Evolutionary conservation across 2,888 invertebrate genomes (phyloP).

Genomic region (Acanthopleura granulata): DNA sequence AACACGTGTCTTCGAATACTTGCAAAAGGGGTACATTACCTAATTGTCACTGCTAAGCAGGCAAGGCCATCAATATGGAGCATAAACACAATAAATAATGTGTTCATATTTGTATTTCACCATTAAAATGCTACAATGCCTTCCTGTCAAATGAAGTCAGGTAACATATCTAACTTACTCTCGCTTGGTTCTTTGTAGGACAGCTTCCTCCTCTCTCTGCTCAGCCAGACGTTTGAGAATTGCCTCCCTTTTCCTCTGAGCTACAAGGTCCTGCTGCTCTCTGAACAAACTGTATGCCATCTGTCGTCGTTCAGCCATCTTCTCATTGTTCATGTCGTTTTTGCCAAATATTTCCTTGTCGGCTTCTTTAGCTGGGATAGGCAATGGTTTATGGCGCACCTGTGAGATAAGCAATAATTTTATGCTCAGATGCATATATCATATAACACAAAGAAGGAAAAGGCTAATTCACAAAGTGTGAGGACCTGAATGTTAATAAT

Average conservation of each 20-base stretch:
- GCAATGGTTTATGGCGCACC: conserved; percentile 65
- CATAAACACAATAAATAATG: too few species aligned
- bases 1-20: too few species aligned
- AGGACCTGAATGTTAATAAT: too few species aligned
- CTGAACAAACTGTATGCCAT: conserved; percentile 63
- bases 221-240: conserved; percentile 63
- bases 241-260: conserved; percentile 64
- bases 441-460: too few species aligned
- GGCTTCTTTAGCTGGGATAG: conserved; percentile 60
- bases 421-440: too few species aligned
- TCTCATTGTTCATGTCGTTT: conserved; percentile 66
- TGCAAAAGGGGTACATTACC: too few species aligned
- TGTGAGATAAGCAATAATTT: conserved; percentile 30
- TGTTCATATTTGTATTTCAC: too few species aligned
- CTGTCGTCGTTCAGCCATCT: conserved; percentile 60
- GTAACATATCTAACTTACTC: conserved; percentile 54
- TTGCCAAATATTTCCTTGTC: conserved; percentile 68
- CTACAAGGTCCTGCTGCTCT: conserved; percentile 65
- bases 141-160: too few species aligned
- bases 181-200: conserved; percentile 56
- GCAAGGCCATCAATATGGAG: too few species aligned
- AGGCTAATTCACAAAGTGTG: too few species aligned
- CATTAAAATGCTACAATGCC: too few species aligned
- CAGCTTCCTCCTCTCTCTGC: conserved; percentile 65
- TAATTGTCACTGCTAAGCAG: too few species aligned